Base-by-base conservation (phyloP, 1,140 invertebrate species). In the Microvelia longipes region DNA sequence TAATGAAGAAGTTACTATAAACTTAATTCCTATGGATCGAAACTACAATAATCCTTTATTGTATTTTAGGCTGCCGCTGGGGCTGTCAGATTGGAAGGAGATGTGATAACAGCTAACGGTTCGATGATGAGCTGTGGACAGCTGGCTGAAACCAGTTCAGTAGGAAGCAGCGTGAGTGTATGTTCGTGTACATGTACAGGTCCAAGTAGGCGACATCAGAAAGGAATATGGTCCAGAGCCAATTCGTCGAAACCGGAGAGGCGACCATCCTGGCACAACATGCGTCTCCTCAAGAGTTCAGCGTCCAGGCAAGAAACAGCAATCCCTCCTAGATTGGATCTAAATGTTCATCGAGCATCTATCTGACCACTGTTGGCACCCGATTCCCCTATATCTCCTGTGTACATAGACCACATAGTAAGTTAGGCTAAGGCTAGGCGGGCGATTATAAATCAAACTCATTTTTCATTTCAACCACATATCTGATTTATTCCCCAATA, bases 51-150 rank as follows among this genome's bases (percentile, higher is more conserved):
- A n/a, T n/a, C n/a, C n/a, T n/a, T n/a, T n/a, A n/a, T n/a, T n/a
- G n/a, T n/a, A n/a, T 50, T 80, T 35, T 80, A 91, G 89, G 89
- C 89, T 73, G 84, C 92, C 81, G 84, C 89, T 84, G 85, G 94
- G 81, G 86, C 96, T 82, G 87, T 96, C 78, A 79, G 92, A 78
- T 81, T 98, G 63, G 95, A 98, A 76, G 95, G 94, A 70, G 95
- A 98, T 81, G 91, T 97, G 70, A 96, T 98, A 82, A 94, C 89
- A 74, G 91, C 90, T 67, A 92, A 90, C 77, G 91, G 89, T 68
- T 92, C 88, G 74, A 88, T 92, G 75, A 79, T 91, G 74, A 87
- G 89, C 75, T 15, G 62, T 24, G 87, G 87, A 72, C 77, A 83
- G 75, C 83, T 81, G 74, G 84, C 77, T 70, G 81, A 81, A 72